Base-by-base conservation (phyloP, 2,797 vertebrate species). In the Cyprinella venusta region DNA sequence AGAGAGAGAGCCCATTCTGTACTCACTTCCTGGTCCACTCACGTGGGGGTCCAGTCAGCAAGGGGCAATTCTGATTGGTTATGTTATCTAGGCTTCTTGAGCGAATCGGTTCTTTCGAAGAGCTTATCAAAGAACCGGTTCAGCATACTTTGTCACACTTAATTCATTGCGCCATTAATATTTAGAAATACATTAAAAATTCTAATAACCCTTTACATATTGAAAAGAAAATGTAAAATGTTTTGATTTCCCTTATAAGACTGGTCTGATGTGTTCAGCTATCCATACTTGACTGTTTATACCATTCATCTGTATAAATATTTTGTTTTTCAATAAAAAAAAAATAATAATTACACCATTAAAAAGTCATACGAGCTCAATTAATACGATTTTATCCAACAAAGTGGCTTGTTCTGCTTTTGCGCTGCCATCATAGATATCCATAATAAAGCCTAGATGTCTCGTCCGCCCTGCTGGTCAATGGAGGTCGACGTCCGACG, bases 11-110 rank as follows among this genome's bases (percentile, higher is more conserved):
- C 26, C 59, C 54, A 76, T 48, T 76, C 71, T 59, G 10, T 5
- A 76, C 63, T n/a, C 71, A 82, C 81, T 76, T 82, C 81, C 81
- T 18, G 72, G 50, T 76, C 0, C 38, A 18, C 38, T 69, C 72
- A 69, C n/a, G 19, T 69, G 72, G 19, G 13, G 13, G 63, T 5
- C 2, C 50, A 42, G 36, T 36, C 36, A 36, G 30, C 30, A 33
- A 33, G 19, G n/a, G 3, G 13, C 38, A 26, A 68, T 45, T 12
- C 36, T 42, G 72, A 82, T 76, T 76, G 64, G 72, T 33, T 76
- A 24, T 15, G 40, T 10, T 42, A 52, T 76, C 5, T 5, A 56
- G 2, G n/a, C 40, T 9, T 21, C 30, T 15, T 30, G n/a, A 13
- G n/a, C 40, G 7, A 24, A 15, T 69, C 12, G 36, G 19, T 68